Percentiles rank a stretch among this genome's conserved stretches.
phyloP scores from a whole-genome alignment of 2,797 vertebrate species.

The Pseudocheirus occidentalis region DNA sequence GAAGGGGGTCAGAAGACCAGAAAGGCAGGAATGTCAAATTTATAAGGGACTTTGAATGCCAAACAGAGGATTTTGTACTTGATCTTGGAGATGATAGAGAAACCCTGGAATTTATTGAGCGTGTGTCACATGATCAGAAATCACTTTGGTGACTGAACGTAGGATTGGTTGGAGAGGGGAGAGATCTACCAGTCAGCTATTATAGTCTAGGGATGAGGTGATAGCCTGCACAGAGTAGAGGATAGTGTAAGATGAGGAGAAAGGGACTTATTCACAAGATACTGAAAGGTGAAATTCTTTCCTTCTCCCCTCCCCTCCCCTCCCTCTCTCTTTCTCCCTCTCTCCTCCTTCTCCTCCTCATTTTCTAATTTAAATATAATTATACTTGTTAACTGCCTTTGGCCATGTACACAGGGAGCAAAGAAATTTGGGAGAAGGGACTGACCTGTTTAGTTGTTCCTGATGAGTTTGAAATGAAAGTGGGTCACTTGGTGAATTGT shows the following conservation, averaged over 20 bases:
- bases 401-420: not conserved
- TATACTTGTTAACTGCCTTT: not conserved
- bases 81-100: not conserved
- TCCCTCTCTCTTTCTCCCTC: no score
- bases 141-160: not conserved
- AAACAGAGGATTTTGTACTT: not conserved
- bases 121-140: not conserved
- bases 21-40: not conserved
- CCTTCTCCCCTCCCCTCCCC: no score
- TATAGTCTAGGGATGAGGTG: not conserved
- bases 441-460: not conserved
- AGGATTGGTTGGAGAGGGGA: not conserved
- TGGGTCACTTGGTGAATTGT: not conserved
- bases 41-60: not conserved
- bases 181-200: not conserved
- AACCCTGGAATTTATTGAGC: not conserved
- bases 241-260: not conserved
- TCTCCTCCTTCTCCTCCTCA: not conserved
- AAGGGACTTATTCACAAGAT: not conserved
- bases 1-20: not conserved
- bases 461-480: not conserved
- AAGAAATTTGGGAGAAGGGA: not conserved
- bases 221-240: not conserved
- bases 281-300: not conserved
- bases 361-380: not conserved